A percentile compares a stretch with the other conserved stretches of the same genome.
phyloP scores from a whole-genome alignment of 2,113 vertebrate species.

The Edolisoma coerulescens region DNA sequence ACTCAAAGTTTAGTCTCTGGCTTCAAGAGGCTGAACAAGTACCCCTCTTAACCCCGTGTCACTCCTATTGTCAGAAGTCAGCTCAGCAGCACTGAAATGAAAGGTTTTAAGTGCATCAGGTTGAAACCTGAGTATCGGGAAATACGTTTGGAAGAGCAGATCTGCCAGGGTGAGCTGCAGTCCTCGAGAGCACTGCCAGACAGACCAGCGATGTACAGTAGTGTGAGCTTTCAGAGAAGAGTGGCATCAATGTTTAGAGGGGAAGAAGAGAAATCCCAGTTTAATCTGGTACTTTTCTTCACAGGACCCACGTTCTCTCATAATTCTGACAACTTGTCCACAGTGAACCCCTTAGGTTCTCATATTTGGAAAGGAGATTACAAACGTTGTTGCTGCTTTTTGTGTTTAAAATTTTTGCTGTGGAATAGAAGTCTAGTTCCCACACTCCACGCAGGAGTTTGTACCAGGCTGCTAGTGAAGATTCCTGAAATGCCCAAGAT shows the following conservation, averaged over 20 bases:
- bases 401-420: background rate
- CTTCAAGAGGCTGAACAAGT: background rate
- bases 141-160: background rate
- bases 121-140: background rate
- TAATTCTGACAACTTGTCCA: background rate
- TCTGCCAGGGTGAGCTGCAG: background rate
- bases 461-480: background rate
- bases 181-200: background rate
- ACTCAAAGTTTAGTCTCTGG: background rate
- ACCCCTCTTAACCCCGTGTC: background rate
- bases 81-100: background rate
- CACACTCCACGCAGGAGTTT: background rate
- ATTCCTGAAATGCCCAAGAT: background rate
- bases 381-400: background rate
- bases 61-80: background rate
- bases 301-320: background rate
- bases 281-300: background rate
- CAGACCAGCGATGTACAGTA: rapidly evolving
- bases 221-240: background rate
- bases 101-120: background rate
- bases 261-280: background rate
- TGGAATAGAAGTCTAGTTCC: background rate
- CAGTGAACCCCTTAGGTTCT: background rate
- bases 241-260: background rate
- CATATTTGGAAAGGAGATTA: background rate